Conservation (phyloP, 2,113 vertebrate genomes). For the Corvus cornix region DNA sequence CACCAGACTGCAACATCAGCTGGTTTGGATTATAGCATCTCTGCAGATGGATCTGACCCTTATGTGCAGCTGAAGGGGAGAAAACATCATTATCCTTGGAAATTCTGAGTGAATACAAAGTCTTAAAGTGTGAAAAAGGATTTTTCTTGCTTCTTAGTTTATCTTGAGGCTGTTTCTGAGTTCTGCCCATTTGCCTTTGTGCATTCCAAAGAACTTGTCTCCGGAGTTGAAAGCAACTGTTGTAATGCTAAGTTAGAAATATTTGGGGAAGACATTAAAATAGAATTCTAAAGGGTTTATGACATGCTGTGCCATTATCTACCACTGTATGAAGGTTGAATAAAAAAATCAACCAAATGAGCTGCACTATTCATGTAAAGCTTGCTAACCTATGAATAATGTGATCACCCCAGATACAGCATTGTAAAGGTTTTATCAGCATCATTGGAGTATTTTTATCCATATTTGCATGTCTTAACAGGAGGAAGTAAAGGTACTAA, state of each 20-base stretch:
- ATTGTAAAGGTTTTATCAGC: neutral
- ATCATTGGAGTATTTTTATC: neutral
- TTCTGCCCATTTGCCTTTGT: neutral
- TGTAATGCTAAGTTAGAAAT: slow-evolving; percentile 31
- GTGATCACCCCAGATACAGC: neutral
- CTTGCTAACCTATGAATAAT: slow-evolving; percentile 25
- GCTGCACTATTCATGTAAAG: neutral
- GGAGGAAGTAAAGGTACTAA: neutral
- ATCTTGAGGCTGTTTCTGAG: neutral
- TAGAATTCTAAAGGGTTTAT: neutral
- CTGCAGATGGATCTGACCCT: neutral
- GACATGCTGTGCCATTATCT: neutral
- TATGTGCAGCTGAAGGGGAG: neutral
- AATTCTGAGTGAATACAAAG: neutral
- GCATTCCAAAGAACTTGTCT: neutral
- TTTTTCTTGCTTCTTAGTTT: slow-evolving; percentile 11
- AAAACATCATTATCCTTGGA: neutral
- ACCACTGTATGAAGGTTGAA: neutral
- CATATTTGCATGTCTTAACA: neutral
- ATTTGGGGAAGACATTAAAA: slow-evolving; percentile 30
- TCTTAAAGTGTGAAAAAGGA: neutral
- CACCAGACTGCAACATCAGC: neutral
- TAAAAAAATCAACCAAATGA: slow-evolving; percentile 51
- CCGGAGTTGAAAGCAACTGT: neutral
- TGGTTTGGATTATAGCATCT: neutral